These are phyloP conservation scores for Pheosia gnoma DNA, from an alignment of 2,888 invertebrate species.

Conservation along the genomic window DNA sequence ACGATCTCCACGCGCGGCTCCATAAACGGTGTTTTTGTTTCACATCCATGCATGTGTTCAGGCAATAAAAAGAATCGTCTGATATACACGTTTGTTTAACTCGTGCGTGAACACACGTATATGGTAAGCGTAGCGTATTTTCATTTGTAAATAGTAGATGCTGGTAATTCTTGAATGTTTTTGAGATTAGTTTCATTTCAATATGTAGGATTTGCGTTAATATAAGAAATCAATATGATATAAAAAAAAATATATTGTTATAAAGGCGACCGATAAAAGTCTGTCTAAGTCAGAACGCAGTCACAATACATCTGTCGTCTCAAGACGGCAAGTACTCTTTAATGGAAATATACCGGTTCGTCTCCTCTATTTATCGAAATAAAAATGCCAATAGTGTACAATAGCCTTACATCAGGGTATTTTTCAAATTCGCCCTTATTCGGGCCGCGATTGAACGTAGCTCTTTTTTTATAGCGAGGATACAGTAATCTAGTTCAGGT, in stretches of 20 bases:
- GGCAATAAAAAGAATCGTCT: slow-evolving; percentile 39
- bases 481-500: slow-evolving; percentile 82
- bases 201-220: too few relatives aligned
- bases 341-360: neutral
- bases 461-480: slow-evolving; percentile 70
- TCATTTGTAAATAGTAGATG: slow-evolving; percentile 6
- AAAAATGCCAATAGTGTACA: slow-evolving; percentile 22
- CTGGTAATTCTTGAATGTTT: neutral
- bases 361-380: neutral
- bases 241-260: too few relatives aligned
- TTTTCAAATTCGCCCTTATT: slow-evolving; percentile 70
- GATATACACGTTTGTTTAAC: slow-evolving; percentile 40
- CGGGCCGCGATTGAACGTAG: slow-evolving; percentile 66
- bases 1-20: slow-evolving; percentile 16
- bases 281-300: too few relatives aligned
- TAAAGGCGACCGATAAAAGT: too few relatives aligned
- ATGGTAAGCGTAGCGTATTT: slow-evolving; percentile 11
- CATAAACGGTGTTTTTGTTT: slow-evolving; percentile 37
- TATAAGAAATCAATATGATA: too few relatives aligned
- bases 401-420: slow-evolving; percentile 54
- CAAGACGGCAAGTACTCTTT: neutral
- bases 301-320: too few relatives aligned
- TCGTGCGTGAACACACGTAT: slow-evolving; percentile 40
- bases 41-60: slow-evolving; percentile 35
- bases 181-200: neutral